Evolutionary conservation across 2,113 vertebrate species (phyloP), one percentile per base, ranked within the genome.

Genomic region (Peucedramus taeniatus): DNA sequence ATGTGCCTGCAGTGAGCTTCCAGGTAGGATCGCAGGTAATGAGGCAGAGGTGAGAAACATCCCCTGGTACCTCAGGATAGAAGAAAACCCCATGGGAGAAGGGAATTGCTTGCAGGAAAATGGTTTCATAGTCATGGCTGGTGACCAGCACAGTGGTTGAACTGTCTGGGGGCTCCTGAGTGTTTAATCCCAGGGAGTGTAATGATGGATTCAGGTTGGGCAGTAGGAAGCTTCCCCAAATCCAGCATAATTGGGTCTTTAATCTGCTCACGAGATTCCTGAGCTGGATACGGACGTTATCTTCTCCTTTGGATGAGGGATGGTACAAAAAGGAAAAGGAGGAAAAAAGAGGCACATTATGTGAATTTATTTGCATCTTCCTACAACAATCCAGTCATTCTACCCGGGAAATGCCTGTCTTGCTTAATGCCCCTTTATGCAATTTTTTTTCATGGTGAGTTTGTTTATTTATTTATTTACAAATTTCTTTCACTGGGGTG

Each of bases 351-450:
- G 60, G 93, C 77, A 49, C 94, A 90, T 75, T 75, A 83, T 81
- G 84, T 54, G 93, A 92, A 90, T 95, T 93, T 91, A 96, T 97
- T 96, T 91, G 87, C 82, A 49, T 93, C 85, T 86, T 51, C 50
- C 61, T 59, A 96, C 96, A 96, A 60, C 51, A 79, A 87, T 72
- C 70, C 71, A 94, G 82, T 96, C 84, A 94, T 95, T 90, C 95
- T 39, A 54, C 84, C 35, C 1, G 0, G 76, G 75, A 79, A 71
- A 54, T 50, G 63, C 2, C 7, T 42, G 42, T 50, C n/a, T 50
- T 39, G 50, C 75, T 96, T 86, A 92, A 94, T 81, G 92, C 42
- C 51, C 51, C 71, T 94, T 85, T 94, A 88, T 93, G 60, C 39
- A 17, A 3, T 15, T 57, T 63, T 19, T 54, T 66, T 79, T 30